A percentile compares a stretch with the other conserved stretches of the same genome.
phyloP scores from a whole-genome alignment of 2,113 vertebrate species.

The Ondatra zibethicus region DNA sequence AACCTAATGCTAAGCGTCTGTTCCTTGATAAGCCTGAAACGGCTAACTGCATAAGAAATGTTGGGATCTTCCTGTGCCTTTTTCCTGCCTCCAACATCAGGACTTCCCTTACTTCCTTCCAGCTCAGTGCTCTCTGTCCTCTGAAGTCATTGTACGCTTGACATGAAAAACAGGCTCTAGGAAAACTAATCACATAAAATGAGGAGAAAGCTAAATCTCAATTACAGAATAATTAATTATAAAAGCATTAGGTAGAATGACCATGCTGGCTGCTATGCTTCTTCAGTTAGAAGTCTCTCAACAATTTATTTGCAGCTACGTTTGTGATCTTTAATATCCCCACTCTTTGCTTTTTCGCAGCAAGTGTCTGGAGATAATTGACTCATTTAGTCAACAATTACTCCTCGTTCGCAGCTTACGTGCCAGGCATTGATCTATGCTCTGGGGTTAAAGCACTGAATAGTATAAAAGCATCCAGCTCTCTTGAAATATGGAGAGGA shows the following conservation, averaged over 20 bases:
- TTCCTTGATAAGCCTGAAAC: not conserved
- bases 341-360: not conserved
- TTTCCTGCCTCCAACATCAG: constrained; percentile 18
- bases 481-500: not conserved
- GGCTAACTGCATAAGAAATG: not conserved
- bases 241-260: constrained; percentile 60
- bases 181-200: constrained; percentile 68
- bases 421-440: constrained; percentile 38
- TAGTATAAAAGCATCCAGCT: not conserved
- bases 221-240: constrained; percentile 70
- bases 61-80: constrained; percentile 7
- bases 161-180: constrained; percentile 68
- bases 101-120: constrained; percentile 38
- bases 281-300: constrained; percentile 49
- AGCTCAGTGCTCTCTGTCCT: constrained; percentile 37
- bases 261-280: constrained; percentile 28
- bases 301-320: constrained; percentile 60
- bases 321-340: constrained; percentile 49
- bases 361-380: constrained; percentile 56
- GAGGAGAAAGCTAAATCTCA: constrained; percentile 61
- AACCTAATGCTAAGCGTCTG: not conserved
- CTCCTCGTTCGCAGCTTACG: constrained; percentile 28
- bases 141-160: constrained; percentile 50
- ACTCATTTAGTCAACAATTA: constrained; percentile 67
- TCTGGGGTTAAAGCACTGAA: not conserved